These are phyloP conservation scores for Stramonita haemastoma DNA, from an alignment of 2,888 invertebrate genomes.

Conservation along the genomic window DNA sequence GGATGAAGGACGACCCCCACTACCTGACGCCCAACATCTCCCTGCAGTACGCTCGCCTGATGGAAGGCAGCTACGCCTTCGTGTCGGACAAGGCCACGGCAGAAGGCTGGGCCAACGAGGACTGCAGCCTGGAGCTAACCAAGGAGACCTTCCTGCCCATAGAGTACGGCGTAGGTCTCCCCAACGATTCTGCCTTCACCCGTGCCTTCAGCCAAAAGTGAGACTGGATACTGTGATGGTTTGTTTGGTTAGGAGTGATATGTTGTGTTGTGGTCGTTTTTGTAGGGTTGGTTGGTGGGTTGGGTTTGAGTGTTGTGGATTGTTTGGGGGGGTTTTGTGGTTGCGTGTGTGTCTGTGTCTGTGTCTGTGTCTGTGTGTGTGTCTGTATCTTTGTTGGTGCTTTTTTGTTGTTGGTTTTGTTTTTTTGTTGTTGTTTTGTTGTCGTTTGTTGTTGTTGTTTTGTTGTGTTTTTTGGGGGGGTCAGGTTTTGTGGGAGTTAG, in stretches of 20 bases:
- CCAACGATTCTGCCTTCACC: constrained; percentile 19
- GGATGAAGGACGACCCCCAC: constrained; percentile 11
- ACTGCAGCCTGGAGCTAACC: neutral
- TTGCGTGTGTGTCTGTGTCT: neutral
- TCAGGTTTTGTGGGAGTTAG: neutral
- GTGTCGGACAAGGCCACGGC: constrained; percentile 23
- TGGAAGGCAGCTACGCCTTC: constrained; percentile 19
- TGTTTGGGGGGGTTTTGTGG: neutral
- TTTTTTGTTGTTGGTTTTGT: neutral
- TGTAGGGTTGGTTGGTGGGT: too few relatives aligned
- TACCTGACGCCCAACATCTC: neutral
- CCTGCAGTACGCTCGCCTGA: neutral
- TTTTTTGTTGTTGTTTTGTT: neutral
- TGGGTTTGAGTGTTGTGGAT: too few relatives aligned
- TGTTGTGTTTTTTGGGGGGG: neutral
- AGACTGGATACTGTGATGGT: neutral
- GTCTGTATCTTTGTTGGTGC: too few relatives aligned
- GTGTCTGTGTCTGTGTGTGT: neutral
- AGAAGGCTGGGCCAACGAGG: neutral
- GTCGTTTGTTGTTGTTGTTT: neutral
- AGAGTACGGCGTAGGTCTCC: constrained; percentile 24
- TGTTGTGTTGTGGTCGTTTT: too few relatives aligned
- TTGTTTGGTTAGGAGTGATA: too few relatives aligned
- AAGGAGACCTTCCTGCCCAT: constrained; percentile 17
- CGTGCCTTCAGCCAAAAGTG: constrained; percentile 2